Evolutionary conservation across 2,797 vertebrate genomes (phyloP).

Genomic region (Cyclura pinguis): DNA sequence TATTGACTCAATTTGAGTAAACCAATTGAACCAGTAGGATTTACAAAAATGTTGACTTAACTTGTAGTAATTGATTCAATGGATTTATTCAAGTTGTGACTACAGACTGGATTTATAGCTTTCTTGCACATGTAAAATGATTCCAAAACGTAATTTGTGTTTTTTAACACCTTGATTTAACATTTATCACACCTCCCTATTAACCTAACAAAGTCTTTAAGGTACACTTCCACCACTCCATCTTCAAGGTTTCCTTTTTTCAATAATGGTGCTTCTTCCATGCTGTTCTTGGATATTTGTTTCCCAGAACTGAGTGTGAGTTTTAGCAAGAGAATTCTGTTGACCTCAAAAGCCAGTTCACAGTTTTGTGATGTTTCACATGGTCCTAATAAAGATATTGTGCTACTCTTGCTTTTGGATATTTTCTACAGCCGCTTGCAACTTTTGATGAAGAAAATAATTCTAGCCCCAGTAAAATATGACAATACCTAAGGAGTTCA

Average conservation of each 20-base stretch:
- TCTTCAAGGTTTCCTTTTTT: background rate
- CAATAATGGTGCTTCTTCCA: background rate
- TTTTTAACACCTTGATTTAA: background rate
- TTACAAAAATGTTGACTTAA: too few species aligned
- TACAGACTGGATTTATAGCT: background rate
- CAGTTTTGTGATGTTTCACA: background rate
- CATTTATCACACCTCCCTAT: background rate
- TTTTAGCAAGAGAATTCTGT: background rate
- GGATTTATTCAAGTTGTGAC: too few species aligned
- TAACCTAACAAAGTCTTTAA: background rate
- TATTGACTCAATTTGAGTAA: too few species aligned
- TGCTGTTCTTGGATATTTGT: background rate
- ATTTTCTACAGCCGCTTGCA: background rate
- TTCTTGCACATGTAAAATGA: background rate
- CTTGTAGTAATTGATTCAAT: too few species aligned
- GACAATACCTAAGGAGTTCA: slow-evolving; percentile 9
- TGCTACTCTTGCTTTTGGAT: background rate
- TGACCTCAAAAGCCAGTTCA: background rate
- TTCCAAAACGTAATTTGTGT: background rate
- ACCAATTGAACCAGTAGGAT: too few species aligned
- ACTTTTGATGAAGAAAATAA: slow-evolving; percentile 23
- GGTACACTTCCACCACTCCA: background rate
- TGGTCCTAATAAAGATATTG: background rate
- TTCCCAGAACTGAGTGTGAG: background rate
- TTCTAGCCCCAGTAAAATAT: slow-evolving; percentile 6